phyloP scores from a whole-genome alignment of 2,888 invertebrate species.

The Trichopria drosophilae region DNA sequence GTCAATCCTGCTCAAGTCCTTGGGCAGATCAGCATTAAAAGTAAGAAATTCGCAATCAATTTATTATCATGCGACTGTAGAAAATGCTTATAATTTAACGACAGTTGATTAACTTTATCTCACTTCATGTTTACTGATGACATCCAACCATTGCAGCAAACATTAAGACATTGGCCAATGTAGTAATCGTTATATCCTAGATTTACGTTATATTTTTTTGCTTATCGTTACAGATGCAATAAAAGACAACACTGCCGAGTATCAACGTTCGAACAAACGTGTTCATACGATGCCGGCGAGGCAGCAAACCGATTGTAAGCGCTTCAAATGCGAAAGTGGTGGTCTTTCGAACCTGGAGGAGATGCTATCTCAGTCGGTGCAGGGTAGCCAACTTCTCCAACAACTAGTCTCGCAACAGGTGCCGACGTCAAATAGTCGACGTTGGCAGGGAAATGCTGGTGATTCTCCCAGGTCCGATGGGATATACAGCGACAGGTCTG shows the following conservation, averaged over 20 bases:
- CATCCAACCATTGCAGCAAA: no score
- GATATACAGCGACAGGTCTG: no score
- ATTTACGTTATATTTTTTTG: no score
- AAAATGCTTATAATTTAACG: no score
- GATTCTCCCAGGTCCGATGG: no score
- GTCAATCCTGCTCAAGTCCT: constrained; percentile 55
- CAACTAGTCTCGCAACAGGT: constrained; percentile 62
- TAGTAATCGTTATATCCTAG: no score
- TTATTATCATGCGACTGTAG: no score
- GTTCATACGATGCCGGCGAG: constrained; percentile 37
- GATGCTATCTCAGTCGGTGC: constrained; percentile 25
- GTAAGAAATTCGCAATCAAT: no score
- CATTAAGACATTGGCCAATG: no score
- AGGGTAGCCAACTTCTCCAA: constrained; percentile 61
- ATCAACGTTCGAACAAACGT: constrained; percentile 47
- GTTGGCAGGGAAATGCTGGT: no score
- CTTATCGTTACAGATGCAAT: constrained; percentile 19
- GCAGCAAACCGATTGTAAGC: constrained; percentile 6
- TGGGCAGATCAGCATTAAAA: constrained; percentile 47
- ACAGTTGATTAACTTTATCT: no score
- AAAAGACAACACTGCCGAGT: constrained; percentile 21
- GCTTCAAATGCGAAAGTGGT: constrained; percentile 9
- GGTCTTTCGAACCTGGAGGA: constrained; percentile 34
- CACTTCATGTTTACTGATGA: no score
- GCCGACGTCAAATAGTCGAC: constrained; percentile 17